These are phyloP conservation scores for Heterocephalus glaber DNA, from an alignment of 2,113 vertebrate genomes.

Conservation along the genomic window DNA sequence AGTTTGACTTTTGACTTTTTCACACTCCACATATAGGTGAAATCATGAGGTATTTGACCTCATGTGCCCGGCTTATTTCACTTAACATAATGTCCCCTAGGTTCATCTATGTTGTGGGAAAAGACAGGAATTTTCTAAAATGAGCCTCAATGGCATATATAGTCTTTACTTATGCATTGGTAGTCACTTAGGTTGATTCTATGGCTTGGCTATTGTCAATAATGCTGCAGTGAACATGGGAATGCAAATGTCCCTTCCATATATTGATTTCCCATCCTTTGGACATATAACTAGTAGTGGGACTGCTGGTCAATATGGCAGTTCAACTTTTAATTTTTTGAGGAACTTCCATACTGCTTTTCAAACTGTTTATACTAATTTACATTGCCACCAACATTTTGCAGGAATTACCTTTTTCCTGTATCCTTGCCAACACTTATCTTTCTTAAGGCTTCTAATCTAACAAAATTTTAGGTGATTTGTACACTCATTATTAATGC, in stretches of 20 bases:
- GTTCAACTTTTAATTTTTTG: not conserved
- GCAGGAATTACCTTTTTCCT: not conserved
- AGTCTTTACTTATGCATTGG: not conserved
- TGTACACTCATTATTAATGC: not conserved
- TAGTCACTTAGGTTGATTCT: not conserved
- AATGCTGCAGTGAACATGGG: not conserved
- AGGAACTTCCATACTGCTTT: not conserved
- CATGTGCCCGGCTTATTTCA: not conserved
- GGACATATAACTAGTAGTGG: not conserved
- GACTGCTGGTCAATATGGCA: not conserved
- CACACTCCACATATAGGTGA: not conserved
- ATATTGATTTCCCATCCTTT: not conserved
- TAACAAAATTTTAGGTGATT: not conserved
- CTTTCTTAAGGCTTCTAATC: not conserved
- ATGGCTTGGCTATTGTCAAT: not conserved
- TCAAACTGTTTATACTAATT: not conserved
- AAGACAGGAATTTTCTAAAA: not conserved
- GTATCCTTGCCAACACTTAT: not conserved
- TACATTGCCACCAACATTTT: not conserved
- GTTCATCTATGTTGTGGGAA: not conserved
- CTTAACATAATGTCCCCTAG: not conserved
- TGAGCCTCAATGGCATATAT: not conserved
- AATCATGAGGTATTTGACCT: not conserved
- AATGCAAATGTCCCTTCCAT: not conserved
- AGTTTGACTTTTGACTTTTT: not conserved